A percentile compares a stretch with the other conserved stretches of the same genome.
These are phyloP conservation scores for Phalloptychus januarius DNA, from an alignment of 2,797 vertebrate species.

Conservation along the genomic window DNA sequence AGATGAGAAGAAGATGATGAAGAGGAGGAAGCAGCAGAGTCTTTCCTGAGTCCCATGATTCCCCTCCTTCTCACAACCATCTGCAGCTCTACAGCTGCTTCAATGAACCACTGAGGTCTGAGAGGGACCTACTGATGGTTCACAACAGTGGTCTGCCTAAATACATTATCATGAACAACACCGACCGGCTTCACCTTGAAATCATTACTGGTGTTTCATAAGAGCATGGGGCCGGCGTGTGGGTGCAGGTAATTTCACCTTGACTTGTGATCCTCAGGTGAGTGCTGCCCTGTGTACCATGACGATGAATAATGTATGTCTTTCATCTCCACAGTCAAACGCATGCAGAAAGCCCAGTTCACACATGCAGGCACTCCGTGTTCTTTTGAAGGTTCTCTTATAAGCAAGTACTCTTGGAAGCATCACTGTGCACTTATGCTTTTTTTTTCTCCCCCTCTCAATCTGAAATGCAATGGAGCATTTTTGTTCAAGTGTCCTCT, in stretches of 20 bases:
- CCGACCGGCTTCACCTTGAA: constrained; percentile 80
- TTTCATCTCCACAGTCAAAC: constrained; percentile 39
- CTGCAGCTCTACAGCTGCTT: constrained; percentile 84
- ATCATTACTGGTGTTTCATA: constrained; percentile 63
- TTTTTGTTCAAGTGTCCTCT: constrained; percentile 50
- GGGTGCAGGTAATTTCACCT: constrained; percentile 66
- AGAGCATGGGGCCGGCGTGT: constrained; percentile 48
- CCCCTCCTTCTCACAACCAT: constrained; percentile 69
- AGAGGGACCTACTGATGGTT: constrained; percentile 76
- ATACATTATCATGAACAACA: constrained; percentile 79
- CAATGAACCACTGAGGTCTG: constrained; percentile 70
- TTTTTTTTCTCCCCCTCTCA: constrained; percentile 5
- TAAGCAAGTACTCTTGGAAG: constrained; percentile 37
- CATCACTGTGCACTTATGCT: constrained; percentile 38
- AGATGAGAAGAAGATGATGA: constrained; percentile 39
- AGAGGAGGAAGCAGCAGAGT: constrained; percentile 9
- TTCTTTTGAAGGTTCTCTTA: constrained; percentile 48
- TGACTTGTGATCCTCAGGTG: constrained; percentile 57
- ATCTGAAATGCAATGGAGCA: constrained; percentile 44
- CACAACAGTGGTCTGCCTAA: constrained; percentile 81
- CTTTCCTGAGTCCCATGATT: constrained; percentile 43
- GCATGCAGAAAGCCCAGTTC: constrained; percentile 31
- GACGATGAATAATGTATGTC: constrained; percentile 70
- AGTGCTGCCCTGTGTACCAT: constrained; percentile 50
- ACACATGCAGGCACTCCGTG: constrained; percentile 8